These are phyloP conservation scores for Plagiodera versicolora DNA, from an alignment of 2,888 invertebrate genomes.

Conservation along the genomic window DNA sequence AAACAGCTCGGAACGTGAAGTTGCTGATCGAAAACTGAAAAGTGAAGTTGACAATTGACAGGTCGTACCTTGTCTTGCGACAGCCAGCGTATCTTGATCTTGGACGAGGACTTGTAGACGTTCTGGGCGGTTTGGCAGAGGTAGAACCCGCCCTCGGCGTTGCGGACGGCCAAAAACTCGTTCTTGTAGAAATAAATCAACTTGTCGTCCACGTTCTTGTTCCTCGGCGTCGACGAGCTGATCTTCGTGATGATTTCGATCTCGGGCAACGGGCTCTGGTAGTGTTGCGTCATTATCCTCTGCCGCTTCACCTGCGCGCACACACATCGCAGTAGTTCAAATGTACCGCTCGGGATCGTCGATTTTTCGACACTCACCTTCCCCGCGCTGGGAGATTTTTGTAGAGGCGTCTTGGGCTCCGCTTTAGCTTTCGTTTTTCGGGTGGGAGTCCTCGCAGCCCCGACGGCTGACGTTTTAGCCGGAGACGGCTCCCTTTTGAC, in stretches of 20 bases:
- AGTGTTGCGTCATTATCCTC: constrained; percentile 72
- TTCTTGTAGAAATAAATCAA: constrained; percentile 88
- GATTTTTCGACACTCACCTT: no score
- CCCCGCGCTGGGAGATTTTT: constrained; percentile 47
- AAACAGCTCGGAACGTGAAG: no score
- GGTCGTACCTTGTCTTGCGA: constrained; percentile 66
- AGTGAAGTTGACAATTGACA: no score
- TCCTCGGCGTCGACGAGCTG: constrained; percentile 62
- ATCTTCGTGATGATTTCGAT: constrained; percentile 75
- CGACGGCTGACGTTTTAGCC: constrained; percentile 58
- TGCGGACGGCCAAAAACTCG: constrained; percentile 88
- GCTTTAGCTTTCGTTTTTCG: constrained; percentile 56
- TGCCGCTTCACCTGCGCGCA: constrained; percentile 55
- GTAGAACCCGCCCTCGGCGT: constrained; percentile 85
- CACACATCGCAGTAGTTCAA: no score
- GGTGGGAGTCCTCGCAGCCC: constrained; percentile 59
- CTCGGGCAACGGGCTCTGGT: constrained; percentile 82
- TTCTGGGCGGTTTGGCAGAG: constrained; percentile 90
- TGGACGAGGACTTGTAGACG: constrained; percentile 81
- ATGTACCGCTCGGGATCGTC: no score
- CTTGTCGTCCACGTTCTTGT: constrained; percentile 70
- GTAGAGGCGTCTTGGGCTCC: constrained; percentile 44
- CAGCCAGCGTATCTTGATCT: constrained; percentile 89
- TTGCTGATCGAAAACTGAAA: no score
- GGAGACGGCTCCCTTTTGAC: neutral